These are phyloP conservation scores for Ylistrum balloti DNA, from an alignment of 1,140 invertebrate genomes.

Conservation along the genomic window DNA sequence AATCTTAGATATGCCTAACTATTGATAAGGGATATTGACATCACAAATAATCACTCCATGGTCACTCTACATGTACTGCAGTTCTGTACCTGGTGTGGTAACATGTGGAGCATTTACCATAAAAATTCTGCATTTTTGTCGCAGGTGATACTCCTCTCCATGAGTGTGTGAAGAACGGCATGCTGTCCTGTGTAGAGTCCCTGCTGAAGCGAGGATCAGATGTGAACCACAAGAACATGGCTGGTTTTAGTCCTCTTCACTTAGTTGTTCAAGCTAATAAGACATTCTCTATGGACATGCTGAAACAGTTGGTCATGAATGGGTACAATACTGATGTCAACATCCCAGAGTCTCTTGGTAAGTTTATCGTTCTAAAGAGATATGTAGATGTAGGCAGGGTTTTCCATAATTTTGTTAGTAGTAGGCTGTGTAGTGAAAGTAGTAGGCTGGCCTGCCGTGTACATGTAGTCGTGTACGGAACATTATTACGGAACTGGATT, in stretches of 20 bases:
- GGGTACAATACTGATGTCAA: constrained; percentile 81
- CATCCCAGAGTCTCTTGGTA: constrained; percentile 71
- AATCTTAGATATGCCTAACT: too few relatives aligned
- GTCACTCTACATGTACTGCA: too few relatives aligned
- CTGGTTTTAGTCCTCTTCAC: constrained; percentile 77
- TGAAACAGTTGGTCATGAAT: constrained; percentile 73
- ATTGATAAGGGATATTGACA: too few relatives aligned
- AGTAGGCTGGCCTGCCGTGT: too few relatives aligned
- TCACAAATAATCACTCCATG: too few relatives aligned
- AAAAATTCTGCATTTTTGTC: constrained; percentile 50
- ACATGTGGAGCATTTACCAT: too few relatives aligned
- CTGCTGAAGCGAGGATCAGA: constrained; percentile 78
- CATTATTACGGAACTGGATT: too few relatives aligned
- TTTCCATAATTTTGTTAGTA: too few relatives aligned
- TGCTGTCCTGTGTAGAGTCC: constrained; percentile 75
- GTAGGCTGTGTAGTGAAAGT: too few relatives aligned
- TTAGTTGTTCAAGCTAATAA: constrained; percentile 71
- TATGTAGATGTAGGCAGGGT: too few relatives aligned
- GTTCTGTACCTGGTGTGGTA: too few relatives aligned
- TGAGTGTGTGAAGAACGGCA: constrained; percentile 77
- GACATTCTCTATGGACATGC: constrained; percentile 70
- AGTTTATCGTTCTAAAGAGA: background rate
- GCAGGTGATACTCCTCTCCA: constrained; percentile 79
- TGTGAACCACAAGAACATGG: constrained; percentile 75
- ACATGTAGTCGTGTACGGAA: too few relatives aligned